Evolutionary conservation across 1,140 invertebrate species (phyloP).

Genomic region (Zaprionus kolodkinae): DNA sequence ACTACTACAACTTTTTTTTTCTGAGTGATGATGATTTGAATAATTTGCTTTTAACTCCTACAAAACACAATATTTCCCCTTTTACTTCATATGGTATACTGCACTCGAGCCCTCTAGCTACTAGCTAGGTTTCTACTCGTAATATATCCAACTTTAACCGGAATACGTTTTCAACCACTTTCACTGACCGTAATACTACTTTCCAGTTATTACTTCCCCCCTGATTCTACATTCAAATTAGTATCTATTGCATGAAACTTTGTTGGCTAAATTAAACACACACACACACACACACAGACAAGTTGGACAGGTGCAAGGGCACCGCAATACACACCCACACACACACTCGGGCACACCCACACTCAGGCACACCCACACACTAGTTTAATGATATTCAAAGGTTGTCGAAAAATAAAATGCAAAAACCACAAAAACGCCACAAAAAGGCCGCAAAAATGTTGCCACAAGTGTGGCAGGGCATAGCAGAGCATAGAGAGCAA

Average conservation of each 20-base stretch:
- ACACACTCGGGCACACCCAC: neutral
- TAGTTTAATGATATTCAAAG: slow-evolving; percentile 29
- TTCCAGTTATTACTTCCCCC: slow-evolving; percentile 54
- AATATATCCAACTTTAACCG: neutral
- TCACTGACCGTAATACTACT: neutral
- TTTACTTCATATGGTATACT: neutral
- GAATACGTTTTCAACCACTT: neutral
- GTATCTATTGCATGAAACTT: neutral
- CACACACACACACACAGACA: neutral
- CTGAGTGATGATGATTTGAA: no score
- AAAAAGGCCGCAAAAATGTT: slow-evolving; percentile 18
- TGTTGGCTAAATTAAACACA: slow-evolving; percentile 13
- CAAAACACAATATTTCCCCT: no score
- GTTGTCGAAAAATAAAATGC: slow-evolving; percentile 5
- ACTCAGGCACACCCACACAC: neutral
- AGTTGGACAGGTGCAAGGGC: slow-evolving; percentile 6
- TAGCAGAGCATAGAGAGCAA: neutral
- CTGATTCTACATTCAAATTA: slow-evolving; percentile 38
- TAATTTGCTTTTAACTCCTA: no score
- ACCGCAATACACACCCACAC: slow-evolving; percentile 10
- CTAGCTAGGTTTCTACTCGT: no score
- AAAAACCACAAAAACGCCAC: slow-evolving; percentile 36
- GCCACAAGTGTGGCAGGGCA: neutral
- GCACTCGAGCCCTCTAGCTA: no score
- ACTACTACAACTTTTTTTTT: no score